Base-by-base conservation (phyloP, 1,140 invertebrate genomes). In the Drosophila guanche region DNA sequence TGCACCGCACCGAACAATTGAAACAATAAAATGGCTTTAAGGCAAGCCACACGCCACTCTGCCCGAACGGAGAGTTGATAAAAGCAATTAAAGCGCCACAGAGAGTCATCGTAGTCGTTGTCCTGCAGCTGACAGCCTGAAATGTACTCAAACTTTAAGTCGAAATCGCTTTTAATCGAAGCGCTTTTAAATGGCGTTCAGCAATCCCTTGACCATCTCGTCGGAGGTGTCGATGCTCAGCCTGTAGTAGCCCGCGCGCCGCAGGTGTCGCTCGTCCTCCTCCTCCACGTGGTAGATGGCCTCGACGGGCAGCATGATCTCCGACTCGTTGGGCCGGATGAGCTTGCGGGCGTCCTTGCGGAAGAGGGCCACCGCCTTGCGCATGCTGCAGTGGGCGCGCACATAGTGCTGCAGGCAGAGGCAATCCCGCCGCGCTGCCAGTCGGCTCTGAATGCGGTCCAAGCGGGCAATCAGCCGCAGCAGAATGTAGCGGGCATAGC, bases 21-120 rank as follows among this genome's bases (percentile, higher is more conserved):
- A 80, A 74, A 85, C 81, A 85, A 85, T 81, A 85, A 85, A 85
- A 80, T 51, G 83, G 77, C 77, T 85, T 85, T 80, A 85, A 81
- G 73, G 48, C 41, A 81, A 68, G 48, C 37, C 5, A 43, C 41
- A 60, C 42, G 40, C 33, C 47, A 33, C 20, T 56, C 61, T 46
- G 10, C 33, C 16, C 20, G 40, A 37, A 42, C 10, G 25, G 27
- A 42, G 41, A 45, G 43, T 52, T 76, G 77, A 70, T 79, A 79
- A 71, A 79, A 79, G 77, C 77, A 79, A 80, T 80, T 79, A 80
- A 40, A 53, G 55, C 8, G 33, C 1, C 33, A 37, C 33, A 37
- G 33, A 37, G 66, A 41, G 41, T 53, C 41, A 20, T 20, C 16
- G 16, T 20, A 0, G 16, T 20, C 16, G 16, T 20, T 20, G 33